Evolutionary conservation across 2,888 invertebrate genomes (phyloP).

Genomic region (Ernsta delagoae): DNA sequence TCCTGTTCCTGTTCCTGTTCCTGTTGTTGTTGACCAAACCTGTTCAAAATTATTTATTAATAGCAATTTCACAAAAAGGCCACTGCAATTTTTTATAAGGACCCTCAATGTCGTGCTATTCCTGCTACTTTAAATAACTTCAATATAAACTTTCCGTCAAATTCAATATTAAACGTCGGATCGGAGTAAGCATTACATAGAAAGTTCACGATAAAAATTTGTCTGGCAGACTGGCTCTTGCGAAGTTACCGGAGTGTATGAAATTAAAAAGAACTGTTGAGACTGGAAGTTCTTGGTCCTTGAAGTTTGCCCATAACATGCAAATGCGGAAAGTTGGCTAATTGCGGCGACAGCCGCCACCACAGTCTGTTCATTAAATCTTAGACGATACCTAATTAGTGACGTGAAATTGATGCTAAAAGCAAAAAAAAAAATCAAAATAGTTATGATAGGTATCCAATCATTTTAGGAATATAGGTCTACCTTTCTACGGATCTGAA

Average conservation of each 20-base stretch:
- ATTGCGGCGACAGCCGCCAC: conserved; percentile 54
- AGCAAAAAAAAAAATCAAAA: background rate
- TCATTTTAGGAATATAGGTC: too few species aligned
- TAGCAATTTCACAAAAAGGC: too few species aligned
- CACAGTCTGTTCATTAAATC: conserved; percentile 59
- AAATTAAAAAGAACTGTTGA: conserved; percentile 69
- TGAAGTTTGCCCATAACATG: conserved; percentile 79
- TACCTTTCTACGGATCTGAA: too few species aligned
- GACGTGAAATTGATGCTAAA: background rate
- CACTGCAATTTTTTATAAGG: too few species aligned
- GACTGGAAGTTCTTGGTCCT: conserved; percentile 56
- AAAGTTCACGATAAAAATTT: conserved; percentile 13
- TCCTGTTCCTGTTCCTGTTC: too few species aligned
- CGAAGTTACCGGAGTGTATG: conserved; percentile 38
- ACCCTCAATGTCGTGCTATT: too few species aligned
- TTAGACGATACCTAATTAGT: background rate
- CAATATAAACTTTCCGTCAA: conserved; percentile 2
- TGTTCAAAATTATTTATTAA: too few species aligned
- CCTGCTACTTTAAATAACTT: background rate
- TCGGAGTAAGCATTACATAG: background rate
- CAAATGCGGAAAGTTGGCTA: conserved; percentile 77
- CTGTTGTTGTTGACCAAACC: too few species aligned
- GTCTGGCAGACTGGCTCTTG: conserved; percentile 11
- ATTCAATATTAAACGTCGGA: conserved; percentile 5
- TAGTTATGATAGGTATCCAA: too few species aligned